Evolutionary conservation across 2,888 invertebrate species (phyloP), one percentile per base, ranked within the genome.

Genomic region (Parapristionchus giblindavisi): DNA sequence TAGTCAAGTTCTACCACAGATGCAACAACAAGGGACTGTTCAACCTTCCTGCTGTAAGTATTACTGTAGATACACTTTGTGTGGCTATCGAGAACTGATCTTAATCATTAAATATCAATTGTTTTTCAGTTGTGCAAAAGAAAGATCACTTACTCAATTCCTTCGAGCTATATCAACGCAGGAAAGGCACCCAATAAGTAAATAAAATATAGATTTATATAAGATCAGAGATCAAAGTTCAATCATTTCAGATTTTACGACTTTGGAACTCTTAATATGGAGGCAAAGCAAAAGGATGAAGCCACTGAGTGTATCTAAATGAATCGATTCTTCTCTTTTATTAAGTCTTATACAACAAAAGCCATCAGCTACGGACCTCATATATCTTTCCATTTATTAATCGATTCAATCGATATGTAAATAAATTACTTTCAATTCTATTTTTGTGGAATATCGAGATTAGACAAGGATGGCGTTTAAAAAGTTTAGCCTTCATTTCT

Each of bases 1-100:
- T 73, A 3, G 4, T 73, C 73, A 73, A 73, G 34, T 48, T 73
- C 73, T 73, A 73, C 51, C 73, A 73, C 61, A 40, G 61, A 43
- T 73, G 73, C 61, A 73, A 73, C 61, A 73, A 73, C 73, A 71
- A 71, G 70, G 70, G 70, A 36, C 40, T 71, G 5, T 71, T 71
- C 56, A 71, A 71, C 52, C 54, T 71, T 0, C 70, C 70, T 32
- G 40, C 36, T 36, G 70, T 71, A 14, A 56, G 40, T 1, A n/a
- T 34, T 8, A 43, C 17, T 14, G 43, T 43, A 8, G 43, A 43
- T 14, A 17, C 43, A 43, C 17, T 43, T 43, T 17, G 8, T 17
- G 43, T 43, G 8, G 11, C 43, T 43, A 14, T 43, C 8, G 17
- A 43, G 8, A 14, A 8, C 8, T 43, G 8, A 14, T 43, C 17